Evolutionary conservation across 2,888 invertebrate genomes (phyloP).

Genomic region (Venusia cambrica): DNA sequence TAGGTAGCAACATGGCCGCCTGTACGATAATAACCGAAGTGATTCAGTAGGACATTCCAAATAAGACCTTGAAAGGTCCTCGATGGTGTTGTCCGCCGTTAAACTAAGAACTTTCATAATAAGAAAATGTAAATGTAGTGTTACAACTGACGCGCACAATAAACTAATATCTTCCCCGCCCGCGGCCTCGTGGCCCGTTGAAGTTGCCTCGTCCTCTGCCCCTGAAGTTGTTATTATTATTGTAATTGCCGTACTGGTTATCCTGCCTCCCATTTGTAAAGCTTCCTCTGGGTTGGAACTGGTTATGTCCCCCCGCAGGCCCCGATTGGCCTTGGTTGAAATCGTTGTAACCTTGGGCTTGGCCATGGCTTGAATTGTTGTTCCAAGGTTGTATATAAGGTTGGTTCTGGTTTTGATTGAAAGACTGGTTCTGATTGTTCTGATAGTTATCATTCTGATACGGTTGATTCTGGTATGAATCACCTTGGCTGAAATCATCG

Average conservation of each 20-base stretch:
- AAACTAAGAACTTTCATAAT: no score
- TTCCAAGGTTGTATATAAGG: slow-evolving; percentile 21
- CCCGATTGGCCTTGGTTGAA: slow-evolving; percentile 16
- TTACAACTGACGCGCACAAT: neutral
- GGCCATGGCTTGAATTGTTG: slow-evolving; percentile 25
- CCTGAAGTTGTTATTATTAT: slow-evolving; percentile 30
- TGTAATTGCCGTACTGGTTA: slow-evolving; percentile 38
- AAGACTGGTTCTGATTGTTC: slow-evolving; percentile 14
- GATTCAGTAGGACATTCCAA: no score
- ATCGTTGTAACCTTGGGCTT: slow-evolving; percentile 18
- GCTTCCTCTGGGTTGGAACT: slow-evolving; percentile 34
- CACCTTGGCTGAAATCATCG: no score
- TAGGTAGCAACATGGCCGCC: no score
- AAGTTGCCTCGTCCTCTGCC: slow-evolving; percentile 44
- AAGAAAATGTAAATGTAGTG: no score
- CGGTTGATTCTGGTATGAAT: no score
- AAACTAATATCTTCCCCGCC: slow-evolving; percentile 38
- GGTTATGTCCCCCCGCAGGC: slow-evolving; percentile 8
- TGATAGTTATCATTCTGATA: no score
- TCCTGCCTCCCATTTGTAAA: slow-evolving; percentile 43
- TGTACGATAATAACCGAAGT: no score
- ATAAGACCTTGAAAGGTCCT: no score
- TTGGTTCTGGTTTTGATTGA: slow-evolving; percentile 19
- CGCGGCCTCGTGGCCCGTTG: slow-evolving; percentile 46
- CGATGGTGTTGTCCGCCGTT: no score